Conservation (phyloP, 2,113 vertebrate species). For the Orthonyx spaldingii region DNA sequence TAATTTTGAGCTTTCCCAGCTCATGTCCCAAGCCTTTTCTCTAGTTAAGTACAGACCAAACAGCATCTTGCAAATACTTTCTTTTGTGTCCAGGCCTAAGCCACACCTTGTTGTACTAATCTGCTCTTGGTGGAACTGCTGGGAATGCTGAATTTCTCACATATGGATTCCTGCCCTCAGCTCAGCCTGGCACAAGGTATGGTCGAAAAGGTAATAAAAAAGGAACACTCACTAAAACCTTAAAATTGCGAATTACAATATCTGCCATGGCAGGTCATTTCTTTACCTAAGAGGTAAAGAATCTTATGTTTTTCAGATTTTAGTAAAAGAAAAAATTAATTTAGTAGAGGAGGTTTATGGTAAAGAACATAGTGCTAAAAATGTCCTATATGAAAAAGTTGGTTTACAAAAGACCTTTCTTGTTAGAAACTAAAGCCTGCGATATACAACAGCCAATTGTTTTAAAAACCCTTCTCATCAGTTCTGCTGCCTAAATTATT, state of each 20-base stretch:
- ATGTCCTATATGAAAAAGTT: neutral
- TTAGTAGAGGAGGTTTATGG: neutral
- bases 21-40: neutral
- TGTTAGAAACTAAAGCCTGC: neutral
- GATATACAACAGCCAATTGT: neutral
- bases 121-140: neutral
- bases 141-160: neutral
- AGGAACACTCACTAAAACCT: neutral
- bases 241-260: neutral
- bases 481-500: neutral
- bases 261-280: neutral
- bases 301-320: neutral
- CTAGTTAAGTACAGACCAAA: neutral
- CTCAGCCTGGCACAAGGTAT: neutral
- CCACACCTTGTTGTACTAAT: neutral
- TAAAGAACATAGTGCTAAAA: neutral
- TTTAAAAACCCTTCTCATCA: neutral
- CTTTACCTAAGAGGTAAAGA: neutral
- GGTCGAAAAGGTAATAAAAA: neutral
- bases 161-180: neutral
- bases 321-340: neutral
- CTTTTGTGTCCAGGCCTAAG: neutral
- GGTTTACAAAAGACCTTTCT: neutral
- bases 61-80: neutral
- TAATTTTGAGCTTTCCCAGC: neutral